A percentile compares a stretch with the other conserved stretches of the same genome.
phyloP scores from a whole-genome alignment of 2,797 vertebrate species.

The Otus scops region DNA sequence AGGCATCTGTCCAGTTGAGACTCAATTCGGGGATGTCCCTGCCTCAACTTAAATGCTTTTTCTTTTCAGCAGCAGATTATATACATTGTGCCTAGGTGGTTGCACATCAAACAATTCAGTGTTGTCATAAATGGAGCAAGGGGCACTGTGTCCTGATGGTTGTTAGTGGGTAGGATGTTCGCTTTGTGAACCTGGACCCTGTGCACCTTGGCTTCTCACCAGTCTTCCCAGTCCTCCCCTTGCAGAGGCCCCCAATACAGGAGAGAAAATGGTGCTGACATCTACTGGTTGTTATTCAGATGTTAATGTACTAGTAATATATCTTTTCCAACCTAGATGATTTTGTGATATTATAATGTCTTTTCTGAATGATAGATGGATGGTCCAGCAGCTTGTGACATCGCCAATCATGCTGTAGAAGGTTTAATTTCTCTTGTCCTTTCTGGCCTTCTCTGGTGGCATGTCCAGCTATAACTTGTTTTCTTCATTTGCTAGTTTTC shows the following conservation, averaged over 20 bases:
- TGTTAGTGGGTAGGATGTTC: rapidly evolving
- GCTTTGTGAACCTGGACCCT: rapidly evolving
- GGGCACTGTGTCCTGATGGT: neutral
- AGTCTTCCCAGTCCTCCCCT: neutral
- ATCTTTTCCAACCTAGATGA: too few species aligned
- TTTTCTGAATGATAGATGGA: neutral
- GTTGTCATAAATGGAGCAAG: rapidly evolving
- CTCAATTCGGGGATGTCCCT: neutral
- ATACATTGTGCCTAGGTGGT: rapidly evolving
- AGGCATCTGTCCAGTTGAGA: too few species aligned
- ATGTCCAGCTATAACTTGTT: neutral
- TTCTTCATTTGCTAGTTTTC: neutral
- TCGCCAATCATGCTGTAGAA: rapidly evolving
- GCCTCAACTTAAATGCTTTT: neutral
- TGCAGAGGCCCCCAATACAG: rapidly evolving
- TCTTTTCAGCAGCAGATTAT: neutral
- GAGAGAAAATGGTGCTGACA: neutral
- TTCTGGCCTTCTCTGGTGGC: neutral
- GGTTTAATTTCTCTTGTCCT: neutral
- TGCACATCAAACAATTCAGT: rapidly evolving
- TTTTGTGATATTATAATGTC: too few species aligned
- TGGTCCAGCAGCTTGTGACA: rapidly evolving
- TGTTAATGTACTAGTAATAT: neutral
- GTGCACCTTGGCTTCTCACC: rapidly evolving
- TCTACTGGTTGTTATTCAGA: neutral